Percentiles rank a stretch among this genome's conserved stretches.
Conservation (phyloP, 2,888 invertebrate species). For the Epirrita christyi region DNA sequence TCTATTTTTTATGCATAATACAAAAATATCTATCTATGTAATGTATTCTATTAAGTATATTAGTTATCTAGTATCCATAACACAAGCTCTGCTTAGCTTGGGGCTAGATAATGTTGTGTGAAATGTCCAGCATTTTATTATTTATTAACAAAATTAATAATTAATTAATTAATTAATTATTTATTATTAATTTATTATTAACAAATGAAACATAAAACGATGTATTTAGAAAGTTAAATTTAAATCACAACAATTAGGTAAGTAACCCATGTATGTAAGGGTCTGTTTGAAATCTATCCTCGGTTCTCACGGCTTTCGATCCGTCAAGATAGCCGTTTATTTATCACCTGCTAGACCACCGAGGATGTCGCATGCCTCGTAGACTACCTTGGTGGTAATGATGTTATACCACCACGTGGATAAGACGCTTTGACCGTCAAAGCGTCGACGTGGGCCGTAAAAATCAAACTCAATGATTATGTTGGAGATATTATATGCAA, state of each 20-base stretch:
- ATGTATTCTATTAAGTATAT: too few species aligned
- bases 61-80: too few species aligned
- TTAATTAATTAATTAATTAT: too few species aligned
- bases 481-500: slow-evolving; percentile 6
- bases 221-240: slow-evolving; percentile 4
- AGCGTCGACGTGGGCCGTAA: slow-evolving; percentile 16
- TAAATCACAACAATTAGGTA: neutral
- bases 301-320: slow-evolving; percentile 56
- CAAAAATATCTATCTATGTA: too few species aligned
- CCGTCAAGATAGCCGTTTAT: slow-evolving; percentile 60
- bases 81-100: too few species aligned
- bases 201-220: too few species aligned
- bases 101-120: too few species aligned
- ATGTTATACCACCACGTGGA: slow-evolving; percentile 17
- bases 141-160: too few species aligned
- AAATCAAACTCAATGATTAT: slow-evolving; percentile 24
- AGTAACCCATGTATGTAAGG: slow-evolving; percentile 37
- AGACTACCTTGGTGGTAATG: slow-evolving; percentile 12
- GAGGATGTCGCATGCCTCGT: neutral
- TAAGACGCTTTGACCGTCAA: slow-evolving; percentile 13
- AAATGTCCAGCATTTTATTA: too few species aligned
- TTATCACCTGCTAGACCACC: slow-evolving; percentile 55
- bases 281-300: slow-evolving; percentile 45
- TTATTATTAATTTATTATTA: too few species aligned
- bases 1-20: too few species aligned